Evolutionary conservation across 2,113 vertebrate genomes (phyloP), one percentile per base, ranked within the genome.

Genomic region (Lanius ludovicianus): DNA sequence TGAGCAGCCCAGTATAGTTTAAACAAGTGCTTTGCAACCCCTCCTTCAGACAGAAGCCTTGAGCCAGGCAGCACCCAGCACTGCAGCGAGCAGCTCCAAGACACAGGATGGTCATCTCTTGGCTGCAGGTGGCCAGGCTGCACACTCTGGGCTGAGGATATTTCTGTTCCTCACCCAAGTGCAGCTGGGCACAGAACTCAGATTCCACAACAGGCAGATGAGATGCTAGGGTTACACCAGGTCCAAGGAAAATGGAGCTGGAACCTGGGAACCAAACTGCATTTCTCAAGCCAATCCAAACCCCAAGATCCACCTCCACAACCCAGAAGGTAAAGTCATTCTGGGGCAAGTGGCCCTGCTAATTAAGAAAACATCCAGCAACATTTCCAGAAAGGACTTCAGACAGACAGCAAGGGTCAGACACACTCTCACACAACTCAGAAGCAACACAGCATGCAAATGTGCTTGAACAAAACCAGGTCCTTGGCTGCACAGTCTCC

Each of bases 281-380:
- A 56, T 60, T 92, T 78, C 83, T 77, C 47, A 63, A 83, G 44
- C n/a, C 69, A 85, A 74, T 59, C 55, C 50, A 90, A 53, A 73
- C 19, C 17, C 19, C n/a, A 68, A 71, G 88, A 84, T 84, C 55
- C 90, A 94, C 82, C 90, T 89, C 71, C 10, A 1, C 81, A 78
- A 41, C 63, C 78, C 95, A 96, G 86, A 78, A 87, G 90, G 82
- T 84, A 81, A 96, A 86, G 41, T 80, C 87, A 59, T 85, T 87
- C 33, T 30, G n/a, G 78, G 52, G 65, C 41, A 50, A 62, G 8
- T 21, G 42, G 69, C 49, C 23, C 35, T 53, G 49, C 24, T 96
- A 87, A 96, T 55, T 63, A 84, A 76, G 75, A 84, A 94, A 77
- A 86, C 77, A 95, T 57, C 37, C 46, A 73, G 25, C 11, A 42